These are phyloP conservation scores for Coreoperca whiteheadi DNA, from an alignment of 2,113 vertebrate species.

Conservation along the genomic window DNA sequence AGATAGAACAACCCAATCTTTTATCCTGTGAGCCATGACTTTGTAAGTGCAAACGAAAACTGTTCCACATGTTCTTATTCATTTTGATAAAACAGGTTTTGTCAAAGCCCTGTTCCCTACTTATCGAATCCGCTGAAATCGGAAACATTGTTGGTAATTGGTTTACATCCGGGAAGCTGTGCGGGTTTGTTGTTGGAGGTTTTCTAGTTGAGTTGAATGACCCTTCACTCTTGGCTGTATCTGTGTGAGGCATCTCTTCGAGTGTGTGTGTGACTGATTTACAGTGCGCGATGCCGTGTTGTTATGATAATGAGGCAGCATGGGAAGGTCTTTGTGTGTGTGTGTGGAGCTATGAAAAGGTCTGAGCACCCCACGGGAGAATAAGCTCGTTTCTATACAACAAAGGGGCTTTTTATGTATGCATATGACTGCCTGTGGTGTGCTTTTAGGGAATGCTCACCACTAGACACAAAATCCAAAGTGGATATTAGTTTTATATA, in stretches of 20 bases:
- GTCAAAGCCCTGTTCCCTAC: background rate
- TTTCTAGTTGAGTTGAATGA: background rate
- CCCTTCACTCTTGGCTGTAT: background rate
- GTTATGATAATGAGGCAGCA: slow-evolving; percentile 65
- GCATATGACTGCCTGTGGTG: background rate
- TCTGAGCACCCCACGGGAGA: slow-evolving; percentile 19
- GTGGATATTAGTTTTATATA: no score
- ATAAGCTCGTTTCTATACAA: slow-evolving; percentile 6
- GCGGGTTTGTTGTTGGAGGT: no score
- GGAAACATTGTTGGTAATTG: no score
- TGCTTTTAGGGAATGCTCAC: background rate
- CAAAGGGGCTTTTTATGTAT: background rate
- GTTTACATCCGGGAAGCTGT: no score
- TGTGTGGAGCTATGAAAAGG: slow-evolving; percentile 41
- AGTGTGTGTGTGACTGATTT: slow-evolving; percentile 1
- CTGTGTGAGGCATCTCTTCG: background rate
- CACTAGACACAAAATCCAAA: background rate
- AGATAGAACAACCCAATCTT: background rate
- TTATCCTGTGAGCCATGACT: background rate
- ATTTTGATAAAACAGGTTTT: background rate
- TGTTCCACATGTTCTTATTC: background rate
- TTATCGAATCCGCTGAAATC: background rate
- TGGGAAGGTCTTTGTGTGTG: slow-evolving; percentile 58
- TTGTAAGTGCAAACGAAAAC: no score
- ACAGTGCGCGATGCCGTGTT: slow-evolving; percentile 32